These are phyloP conservation scores for Brassicogethes aeneus DNA, from an alignment of 2,888 invertebrate genomes.

Conservation along the genomic window DNA sequence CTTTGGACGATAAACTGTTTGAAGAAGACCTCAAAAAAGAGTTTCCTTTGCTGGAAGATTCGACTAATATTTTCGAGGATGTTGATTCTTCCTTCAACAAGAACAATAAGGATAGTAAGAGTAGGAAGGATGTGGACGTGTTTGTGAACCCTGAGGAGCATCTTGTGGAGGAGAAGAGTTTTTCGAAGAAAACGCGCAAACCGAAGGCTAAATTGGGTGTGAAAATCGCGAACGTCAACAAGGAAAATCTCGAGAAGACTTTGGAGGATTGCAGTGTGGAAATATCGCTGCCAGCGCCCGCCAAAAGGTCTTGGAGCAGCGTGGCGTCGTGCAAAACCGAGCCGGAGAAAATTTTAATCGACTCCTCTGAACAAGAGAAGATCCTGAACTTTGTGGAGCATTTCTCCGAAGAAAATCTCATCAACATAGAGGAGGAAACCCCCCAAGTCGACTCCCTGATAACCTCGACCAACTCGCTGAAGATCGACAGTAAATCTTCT, in stretches of 20 bases:
- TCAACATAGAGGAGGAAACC: constrained; percentile 22
- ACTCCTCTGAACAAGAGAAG: constrained; percentile 17
- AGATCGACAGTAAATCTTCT: constrained; percentile 45
- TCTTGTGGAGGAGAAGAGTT: constrained; percentile 16
- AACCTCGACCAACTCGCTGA: constrained; percentile 20
- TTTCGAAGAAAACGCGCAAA: constrained; percentile 31
- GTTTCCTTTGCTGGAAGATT: constrained; percentile 20
- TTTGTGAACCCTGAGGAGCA: constrained; percentile 15
- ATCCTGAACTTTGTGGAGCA: constrained; percentile 15
- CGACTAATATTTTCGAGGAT: constrained; percentile 26
- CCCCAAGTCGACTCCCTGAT: constrained; percentile 21
- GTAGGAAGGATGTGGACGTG: constrained; percentile 11
- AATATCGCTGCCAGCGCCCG: constrained; percentile 24
- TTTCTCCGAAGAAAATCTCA: constrained; percentile 23
- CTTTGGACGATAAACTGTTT: background rate
- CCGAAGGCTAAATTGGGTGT: constrained; percentile 39
- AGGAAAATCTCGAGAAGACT: constrained; percentile 18
- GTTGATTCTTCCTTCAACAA: constrained; percentile 16
- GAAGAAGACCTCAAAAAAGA: constrained; percentile 12
- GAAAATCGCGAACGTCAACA: constrained; percentile 26
- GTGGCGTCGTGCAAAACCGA: constrained; percentile 39
- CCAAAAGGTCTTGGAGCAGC: constrained; percentile 47
- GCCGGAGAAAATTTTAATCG: constrained; percentile 12
- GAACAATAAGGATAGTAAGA: constrained; percentile 3
- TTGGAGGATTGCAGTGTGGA: constrained; percentile 13